Base-by-base conservation (phyloP, 2,797 vertebrate genomes). In the Anabacerthia variegaticeps region DNA sequence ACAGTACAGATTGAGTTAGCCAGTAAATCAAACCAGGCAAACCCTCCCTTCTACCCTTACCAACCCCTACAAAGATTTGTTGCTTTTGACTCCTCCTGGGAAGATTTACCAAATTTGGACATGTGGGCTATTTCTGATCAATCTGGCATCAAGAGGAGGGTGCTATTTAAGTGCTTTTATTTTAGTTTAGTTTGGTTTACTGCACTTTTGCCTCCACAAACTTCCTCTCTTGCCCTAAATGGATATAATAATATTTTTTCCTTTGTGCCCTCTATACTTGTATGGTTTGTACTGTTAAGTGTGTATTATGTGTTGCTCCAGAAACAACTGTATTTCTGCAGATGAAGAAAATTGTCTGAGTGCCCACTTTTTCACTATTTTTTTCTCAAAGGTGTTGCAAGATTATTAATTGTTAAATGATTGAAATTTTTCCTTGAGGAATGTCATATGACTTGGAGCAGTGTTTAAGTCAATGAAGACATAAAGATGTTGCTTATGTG, bases 31-130 rank as follows among this genome's bases (percentile, higher is more conserved):
- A 77, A 69, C 46, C 13, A 48, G 46, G 80, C 67, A 67, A 28
- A 32, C 6, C 3, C n/a, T 85, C 58, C 36, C 39, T 89, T 80
- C 37, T 76, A 22, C n/a, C 43, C 58, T 84, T 77, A 80, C 49
- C 58, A 75, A 5, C 4, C 13, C 16, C 48, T 82, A 28, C 32
- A 79, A 89, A 73, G 66, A 62, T 72, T 83, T 75, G 34, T 58
- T 87, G 34, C 37, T 88, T 90, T 96, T 87, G 85, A 71, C 34
- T 92, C 32, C 36, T 91, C 18, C 46, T 71, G 79, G 83, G 88
- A 95, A 92, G 61, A 86, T 76, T 71, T 67, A 93, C 80, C 88
- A 74, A 44, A 87, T 89, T 82, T 94, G 83, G 83, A 71, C 73
- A 90, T 20, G 22, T 26, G 52, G 69, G 11, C 22, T 90, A 18